Evolutionary conservation across 2,888 invertebrate species (phyloP).

Genomic region (Amiota minor): DNA sequence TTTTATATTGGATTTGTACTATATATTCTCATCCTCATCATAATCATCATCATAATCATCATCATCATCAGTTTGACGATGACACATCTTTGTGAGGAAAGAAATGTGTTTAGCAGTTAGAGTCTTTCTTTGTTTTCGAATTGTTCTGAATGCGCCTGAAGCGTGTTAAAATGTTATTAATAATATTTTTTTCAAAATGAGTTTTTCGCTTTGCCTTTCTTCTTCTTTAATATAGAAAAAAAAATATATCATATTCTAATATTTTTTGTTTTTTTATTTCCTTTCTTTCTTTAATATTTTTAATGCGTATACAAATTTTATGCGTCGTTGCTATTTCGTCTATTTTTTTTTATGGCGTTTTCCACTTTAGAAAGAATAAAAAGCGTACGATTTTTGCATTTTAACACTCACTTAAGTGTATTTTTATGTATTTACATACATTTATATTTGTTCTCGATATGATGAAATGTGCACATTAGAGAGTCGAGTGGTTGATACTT

Average conservation of each 20-base stretch:
- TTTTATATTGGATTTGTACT: too few species aligned
- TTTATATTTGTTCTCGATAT: too few species aligned
- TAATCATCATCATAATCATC: neutral
- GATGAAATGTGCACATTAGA: too few species aligned
- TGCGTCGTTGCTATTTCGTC: neutral
- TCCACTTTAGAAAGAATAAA: too few species aligned
- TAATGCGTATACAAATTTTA: neutral
- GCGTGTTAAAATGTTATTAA: constrained; percentile 64
- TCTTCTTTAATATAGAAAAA: too few species aligned
- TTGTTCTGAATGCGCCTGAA: constrained; percentile 31
- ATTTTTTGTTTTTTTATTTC: too few species aligned
- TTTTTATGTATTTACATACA: neutral
- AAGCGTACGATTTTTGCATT: constrained; percentile 9
- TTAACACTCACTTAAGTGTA: constrained; percentile 3
- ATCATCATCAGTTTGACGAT: constrained; percentile 39
- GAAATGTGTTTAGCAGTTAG: constrained; percentile 49
- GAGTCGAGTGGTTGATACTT: too few species aligned
- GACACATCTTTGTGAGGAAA: constrained; percentile 50
- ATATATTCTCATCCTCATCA: too few species aligned
- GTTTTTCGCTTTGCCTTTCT: too few species aligned
- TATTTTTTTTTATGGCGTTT: neutral
- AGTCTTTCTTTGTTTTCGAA: constrained; percentile 38
- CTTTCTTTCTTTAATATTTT: constrained; percentile 46
- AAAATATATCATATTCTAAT: too few species aligned
- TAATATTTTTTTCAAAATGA: constrained; percentile 37